Conservation (phyloP, 2,797 vertebrate genomes). For the Phoeniculus purpureus region DNA sequence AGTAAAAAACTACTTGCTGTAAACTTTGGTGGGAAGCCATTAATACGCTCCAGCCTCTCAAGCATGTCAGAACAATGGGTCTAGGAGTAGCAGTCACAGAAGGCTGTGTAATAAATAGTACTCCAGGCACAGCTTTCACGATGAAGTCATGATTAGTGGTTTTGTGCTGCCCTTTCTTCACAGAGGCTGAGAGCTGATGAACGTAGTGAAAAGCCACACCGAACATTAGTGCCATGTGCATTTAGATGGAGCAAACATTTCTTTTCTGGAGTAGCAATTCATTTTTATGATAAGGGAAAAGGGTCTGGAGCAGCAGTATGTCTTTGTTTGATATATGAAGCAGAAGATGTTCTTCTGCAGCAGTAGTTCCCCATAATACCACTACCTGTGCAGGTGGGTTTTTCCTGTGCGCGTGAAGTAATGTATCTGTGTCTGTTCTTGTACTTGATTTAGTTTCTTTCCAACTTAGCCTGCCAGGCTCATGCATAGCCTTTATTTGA, state of each 20-base stretch:
- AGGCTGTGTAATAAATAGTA: neutral
- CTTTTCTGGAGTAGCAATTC: neutral
- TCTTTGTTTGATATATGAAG: slow-evolving; percentile 22
- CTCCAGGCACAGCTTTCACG: neutral
- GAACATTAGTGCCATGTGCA: neutral
- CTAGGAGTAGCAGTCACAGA: neutral
- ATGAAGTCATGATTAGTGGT: neutral
- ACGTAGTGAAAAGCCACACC: neutral
- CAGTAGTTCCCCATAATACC: neutral
- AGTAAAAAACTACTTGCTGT: neutral
- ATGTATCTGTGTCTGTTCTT: neutral
- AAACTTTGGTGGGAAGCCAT: neutral
- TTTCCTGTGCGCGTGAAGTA: neutral
- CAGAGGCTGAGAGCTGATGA: neutral
- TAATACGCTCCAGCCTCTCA: neutral
- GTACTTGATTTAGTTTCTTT: neutral
- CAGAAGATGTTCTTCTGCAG: slow-evolving; percentile 8
- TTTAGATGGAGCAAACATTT: neutral
- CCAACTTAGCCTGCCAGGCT: neutral
- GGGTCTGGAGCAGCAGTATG: neutral
- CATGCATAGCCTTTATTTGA: neutral
- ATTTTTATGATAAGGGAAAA: neutral
- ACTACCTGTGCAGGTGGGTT: neutral
- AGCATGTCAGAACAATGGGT: neutral
- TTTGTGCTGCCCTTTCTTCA: neutral